phyloP scores from a whole-genome alignment of 2,797 vertebrate genomes.

The Siniperca scherzeri region DNA sequence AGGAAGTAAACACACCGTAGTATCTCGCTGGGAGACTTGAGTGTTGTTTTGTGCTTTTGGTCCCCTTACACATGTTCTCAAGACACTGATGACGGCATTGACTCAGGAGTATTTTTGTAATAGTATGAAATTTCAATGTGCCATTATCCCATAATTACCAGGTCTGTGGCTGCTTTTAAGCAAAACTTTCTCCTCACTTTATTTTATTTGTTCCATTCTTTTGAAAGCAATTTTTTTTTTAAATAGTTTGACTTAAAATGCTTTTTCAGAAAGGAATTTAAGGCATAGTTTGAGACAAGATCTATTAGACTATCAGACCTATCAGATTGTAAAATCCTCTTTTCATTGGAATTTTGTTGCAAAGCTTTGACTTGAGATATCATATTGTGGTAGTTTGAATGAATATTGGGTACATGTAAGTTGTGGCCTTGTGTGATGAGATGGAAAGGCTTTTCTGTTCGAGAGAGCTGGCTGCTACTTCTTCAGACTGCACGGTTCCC shows the following conservation, averaged over 20 bases:
- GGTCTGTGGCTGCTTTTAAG: constrained; percentile 19
- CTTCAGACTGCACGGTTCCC: constrained; percentile 16
- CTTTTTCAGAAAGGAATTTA: neutral
- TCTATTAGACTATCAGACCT: neutral
- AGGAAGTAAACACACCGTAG: neutral
- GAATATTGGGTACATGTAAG: constrained; percentile 15
- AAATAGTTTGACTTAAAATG: neutral
- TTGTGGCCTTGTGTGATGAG: constrained; percentile 20
- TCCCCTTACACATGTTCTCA: neutral
- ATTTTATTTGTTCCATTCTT: neutral
- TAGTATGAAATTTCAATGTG: neutral
- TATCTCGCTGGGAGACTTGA: neutral
- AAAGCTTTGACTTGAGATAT: constrained; percentile 10
- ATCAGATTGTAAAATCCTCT: constrained; percentile 5
- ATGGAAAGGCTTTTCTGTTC: constrained; percentile 21
- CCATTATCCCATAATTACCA: constrained; percentile 14
- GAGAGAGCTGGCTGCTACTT: constrained; percentile 22
- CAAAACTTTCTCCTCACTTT: constrained; percentile 2
- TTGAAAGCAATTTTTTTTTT: neutral
- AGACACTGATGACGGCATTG: neutral
- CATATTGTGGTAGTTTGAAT: constrained; percentile 19
- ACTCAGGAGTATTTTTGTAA: neutral
- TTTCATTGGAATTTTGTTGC: neutral
- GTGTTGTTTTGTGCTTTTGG: constrained; percentile 1
- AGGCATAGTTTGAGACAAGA: neutral